Conservation (phyloP, 2,888 invertebrate species). For the Leptinotarsa haldemani region DNA sequence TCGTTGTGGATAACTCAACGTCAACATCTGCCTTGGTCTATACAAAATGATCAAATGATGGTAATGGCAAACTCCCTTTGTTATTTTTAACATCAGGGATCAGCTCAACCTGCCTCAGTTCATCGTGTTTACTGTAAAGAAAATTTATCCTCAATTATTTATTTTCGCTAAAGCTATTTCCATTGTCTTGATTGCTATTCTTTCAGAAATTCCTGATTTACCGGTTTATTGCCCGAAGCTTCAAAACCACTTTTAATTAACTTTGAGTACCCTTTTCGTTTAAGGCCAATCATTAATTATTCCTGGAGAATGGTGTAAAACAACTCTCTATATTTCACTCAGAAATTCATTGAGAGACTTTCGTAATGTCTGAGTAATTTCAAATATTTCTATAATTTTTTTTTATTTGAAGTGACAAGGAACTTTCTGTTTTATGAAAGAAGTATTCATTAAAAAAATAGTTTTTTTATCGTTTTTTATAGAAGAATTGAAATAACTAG, state of each 20-base stretch:
- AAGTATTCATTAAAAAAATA: too few relatives aligned
- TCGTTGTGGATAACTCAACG: too few relatives aligned
- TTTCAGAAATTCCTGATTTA: constrained; percentile 10
- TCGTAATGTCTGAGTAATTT: background rate
- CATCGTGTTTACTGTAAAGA: too few relatives aligned
- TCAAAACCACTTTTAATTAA: constrained; percentile 29
- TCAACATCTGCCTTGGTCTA: too few relatives aligned
- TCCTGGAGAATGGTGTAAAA: constrained; percentile 10
- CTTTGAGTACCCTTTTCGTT: constrained; percentile 23
- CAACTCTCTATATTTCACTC: constrained; percentile 15
- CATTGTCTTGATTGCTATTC: constrained; percentile 24
- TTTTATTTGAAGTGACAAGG: background rate
- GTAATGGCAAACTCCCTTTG: too few relatives aligned
- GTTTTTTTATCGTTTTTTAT: too few relatives aligned
- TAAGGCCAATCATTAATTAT: constrained; percentile 24
- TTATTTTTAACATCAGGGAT: background rate
- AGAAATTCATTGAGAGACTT: constrained; percentile 12
- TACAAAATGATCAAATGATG: too few relatives aligned
- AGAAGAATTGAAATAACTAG: too few relatives aligned
- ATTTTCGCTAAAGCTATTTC: background rate
- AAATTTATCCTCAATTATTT: background rate
- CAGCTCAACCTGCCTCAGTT: too few relatives aligned
- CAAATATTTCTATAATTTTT: background rate
- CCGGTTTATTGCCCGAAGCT: constrained; percentile 18
- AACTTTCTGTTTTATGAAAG: background rate